phyloP scores from a whole-genome alignment of 2,888 invertebrate species.

The Cheilosia vulpina region DNA sequence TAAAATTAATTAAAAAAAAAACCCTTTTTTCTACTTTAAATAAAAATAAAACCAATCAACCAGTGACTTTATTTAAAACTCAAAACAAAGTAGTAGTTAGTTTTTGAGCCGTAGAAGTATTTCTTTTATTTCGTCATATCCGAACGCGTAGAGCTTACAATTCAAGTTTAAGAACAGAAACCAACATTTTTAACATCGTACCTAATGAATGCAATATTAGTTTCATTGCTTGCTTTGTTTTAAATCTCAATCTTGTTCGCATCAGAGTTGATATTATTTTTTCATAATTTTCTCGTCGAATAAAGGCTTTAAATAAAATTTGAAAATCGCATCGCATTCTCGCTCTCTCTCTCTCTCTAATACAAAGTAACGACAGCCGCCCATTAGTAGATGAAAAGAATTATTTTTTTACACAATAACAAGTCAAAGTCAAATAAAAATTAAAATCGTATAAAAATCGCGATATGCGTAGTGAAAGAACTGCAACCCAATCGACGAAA shows the following conservation, averaged over 20 bases:
- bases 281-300: slow-evolving; percentile 16
- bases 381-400: slow-evolving; percentile 76
- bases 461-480: not conserved
- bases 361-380: slow-evolving; percentile 81
- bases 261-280: slow-evolving; percentile 36
- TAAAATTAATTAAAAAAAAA: slow-evolving; percentile 30
- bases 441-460: not conserved
- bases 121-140: slow-evolving; percentile 43
- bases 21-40: slow-evolving; percentile 47
- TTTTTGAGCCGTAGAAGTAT: slow-evolving; percentile 58
- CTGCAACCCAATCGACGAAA: not conserved
- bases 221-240: slow-evolving; percentile 46
- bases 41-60: slow-evolving; percentile 40
- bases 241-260: slow-evolving; percentile 42
- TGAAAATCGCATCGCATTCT: slow-evolving; percentile 47
- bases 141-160: slow-evolving; percentile 26
- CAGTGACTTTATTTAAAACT: slow-evolving; percentile 60
- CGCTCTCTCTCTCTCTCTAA: not conserved
- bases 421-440: slow-evolving; percentile 34
- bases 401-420: slow-evolving; percentile 43
- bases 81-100: slow-evolving; percentile 51
- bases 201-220: slow-evolving; percentile 65
- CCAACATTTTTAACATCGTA: slow-evolving; percentile 43
- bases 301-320: slow-evolving; percentile 7
- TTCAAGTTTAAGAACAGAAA: slow-evolving; percentile 26